Evolutionary conservation across 2,113 vertebrate species (phyloP).

Genomic region (Plectropomus leopardus): DNA sequence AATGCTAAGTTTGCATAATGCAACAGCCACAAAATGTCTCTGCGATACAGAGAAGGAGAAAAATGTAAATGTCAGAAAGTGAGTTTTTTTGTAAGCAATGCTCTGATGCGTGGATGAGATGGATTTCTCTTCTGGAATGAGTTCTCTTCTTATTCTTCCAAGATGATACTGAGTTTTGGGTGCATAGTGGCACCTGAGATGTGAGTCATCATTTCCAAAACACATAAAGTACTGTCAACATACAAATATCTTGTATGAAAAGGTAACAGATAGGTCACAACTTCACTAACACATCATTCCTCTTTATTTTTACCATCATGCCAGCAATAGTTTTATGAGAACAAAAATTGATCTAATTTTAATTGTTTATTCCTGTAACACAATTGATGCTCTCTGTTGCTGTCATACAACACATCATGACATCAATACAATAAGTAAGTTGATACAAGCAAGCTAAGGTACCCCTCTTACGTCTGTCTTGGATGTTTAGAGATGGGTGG

Average conservation of each 20-base stretch:
- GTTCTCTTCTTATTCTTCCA: neutral
- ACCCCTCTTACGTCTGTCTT: too few relatives aligned
- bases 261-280: neutral
- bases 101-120: conserved; percentile 9
- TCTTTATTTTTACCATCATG: neutral
- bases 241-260: neutral
- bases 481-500: too few relatives aligned
- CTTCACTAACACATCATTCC: neutral
- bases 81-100: conserved; percentile 9
- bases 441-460: too few relatives aligned
- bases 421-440: too few relatives aligned
- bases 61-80: conserved; percentile 46
- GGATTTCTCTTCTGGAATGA: neutral
- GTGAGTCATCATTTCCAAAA: neutral
- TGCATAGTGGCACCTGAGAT: neutral
- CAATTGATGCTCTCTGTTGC: too few relatives aligned
- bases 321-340: neutral
- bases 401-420: too few relatives aligned
- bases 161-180: neutral
- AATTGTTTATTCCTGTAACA: too few relatives aligned
- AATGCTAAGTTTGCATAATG: conserved; percentile 55
- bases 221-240: neutral
- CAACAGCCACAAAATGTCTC: conserved; percentile 29
- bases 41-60: conserved; percentile 22
- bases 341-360: neutral